Base-by-base conservation (phyloP, 2,888 invertebrate genomes). In the Pheosia gnoma region DNA sequence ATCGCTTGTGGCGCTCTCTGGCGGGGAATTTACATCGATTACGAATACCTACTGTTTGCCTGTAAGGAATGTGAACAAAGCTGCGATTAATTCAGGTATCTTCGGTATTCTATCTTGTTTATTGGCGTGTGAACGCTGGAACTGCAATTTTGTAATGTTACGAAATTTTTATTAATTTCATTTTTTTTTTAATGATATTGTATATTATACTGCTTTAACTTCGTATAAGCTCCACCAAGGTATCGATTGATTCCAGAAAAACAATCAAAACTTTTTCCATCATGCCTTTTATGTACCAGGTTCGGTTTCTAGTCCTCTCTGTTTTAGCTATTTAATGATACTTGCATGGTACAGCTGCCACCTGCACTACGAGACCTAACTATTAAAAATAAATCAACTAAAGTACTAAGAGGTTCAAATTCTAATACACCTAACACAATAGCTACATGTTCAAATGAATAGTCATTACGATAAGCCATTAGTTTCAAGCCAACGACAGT, bases 1-100 rank as follows among this genome's bases (percentile, higher is more conserved):
- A 57, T 57, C 57, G 57, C 45, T 11, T 1, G 25, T 36, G 36
- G 65, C 65, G 67, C 66, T 71, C 68, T 70, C 69, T 70, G 67
- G 60, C 57, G 43, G 65, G 68, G 80, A 80, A 80, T 81, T 79
- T 75, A 74, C 75, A 78, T 80, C 72, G 71, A 75, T 79, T 75
- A 77, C 76, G 60, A 74, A 80, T 72, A 74, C 66, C 65, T 70
- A 72, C 63, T 57, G 70, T 73, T 68, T 71, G 77, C 74, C 70
- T 56, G 58, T 55, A 65, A 63, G 62, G 77, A 71, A 72, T 70
- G 71, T 56, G 65, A 72, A 75, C 70, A 45, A 57, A 57, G 39
- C 36, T 25, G 57, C 25, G 11, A 10, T 56, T 38, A 37, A 9
- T 10, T 6, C 5, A 39, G 55, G 13, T 37, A 39, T 55, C 39